Evolutionary conservation across 1,140 invertebrate species (phyloP).

Genomic region (Pomacea maculata): DNA sequence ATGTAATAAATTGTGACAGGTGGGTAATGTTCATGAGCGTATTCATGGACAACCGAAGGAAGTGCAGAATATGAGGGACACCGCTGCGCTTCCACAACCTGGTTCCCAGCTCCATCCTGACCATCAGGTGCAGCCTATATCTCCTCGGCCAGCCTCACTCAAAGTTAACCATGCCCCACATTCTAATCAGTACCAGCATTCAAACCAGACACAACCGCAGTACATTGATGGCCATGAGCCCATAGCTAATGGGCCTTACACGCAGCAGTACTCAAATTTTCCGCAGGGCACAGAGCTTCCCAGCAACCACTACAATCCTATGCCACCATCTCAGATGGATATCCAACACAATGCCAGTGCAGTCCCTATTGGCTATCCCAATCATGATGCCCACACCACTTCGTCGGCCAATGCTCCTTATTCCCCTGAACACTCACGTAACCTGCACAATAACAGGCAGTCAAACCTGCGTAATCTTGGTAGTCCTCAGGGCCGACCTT

Average conservation of each 20-base stretch:
- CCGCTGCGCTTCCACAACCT: not conserved
- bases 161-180: conserved; percentile 16
- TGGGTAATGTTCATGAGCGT: conserved; percentile 20
- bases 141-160: conserved; percentile 7
- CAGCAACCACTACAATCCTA: no score
- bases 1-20: not conserved
- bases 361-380: not conserved
- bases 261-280: conserved; percentile 6
- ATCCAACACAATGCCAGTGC: not conserved
- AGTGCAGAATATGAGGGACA: not conserved
- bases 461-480: conserved; percentile 12
- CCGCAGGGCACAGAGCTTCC: conserved; percentile 8
- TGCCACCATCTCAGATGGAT: not conserved
- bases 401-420: no score
- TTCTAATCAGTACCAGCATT: conserved; percentile 2
- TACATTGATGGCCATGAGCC: not conserved
- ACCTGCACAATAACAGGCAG: not conserved
- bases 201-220: not conserved
- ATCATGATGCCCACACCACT: not conserved
- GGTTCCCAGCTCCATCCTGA: not conserved
- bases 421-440: not conserved
- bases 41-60: conserved; percentile 1
- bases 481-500: conserved; percentile 51
- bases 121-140: not conserved
- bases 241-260: conserved; percentile 29